phyloP scores from a whole-genome alignment of 2,113 vertebrate genomes.

The Isurus oxyrinchus region DNA sequence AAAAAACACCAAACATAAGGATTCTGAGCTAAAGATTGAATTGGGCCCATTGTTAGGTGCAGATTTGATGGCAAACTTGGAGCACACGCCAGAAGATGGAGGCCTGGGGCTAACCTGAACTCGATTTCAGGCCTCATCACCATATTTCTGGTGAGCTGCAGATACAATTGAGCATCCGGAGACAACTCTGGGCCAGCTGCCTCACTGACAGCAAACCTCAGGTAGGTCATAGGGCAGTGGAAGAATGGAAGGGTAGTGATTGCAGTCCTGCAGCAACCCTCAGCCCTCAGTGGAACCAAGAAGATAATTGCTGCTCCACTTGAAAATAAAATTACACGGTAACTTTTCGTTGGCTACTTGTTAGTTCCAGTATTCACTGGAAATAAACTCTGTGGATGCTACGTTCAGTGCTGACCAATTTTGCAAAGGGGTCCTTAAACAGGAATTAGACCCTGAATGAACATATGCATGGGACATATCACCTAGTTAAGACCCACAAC shows the following conservation, averaged over 20 bases:
- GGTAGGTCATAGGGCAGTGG: neutral
- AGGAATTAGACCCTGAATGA: neutral
- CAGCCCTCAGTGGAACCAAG: neutral
- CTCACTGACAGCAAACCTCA: neutral
- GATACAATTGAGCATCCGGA: neutral
- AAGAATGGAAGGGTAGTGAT: neutral
- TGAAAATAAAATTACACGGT: neutral
- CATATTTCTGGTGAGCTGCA: neutral
- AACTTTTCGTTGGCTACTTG: neutral
- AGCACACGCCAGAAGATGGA: neutral
- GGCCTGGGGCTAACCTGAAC: neutral
- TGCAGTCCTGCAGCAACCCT: neutral
- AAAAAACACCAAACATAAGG: neutral
- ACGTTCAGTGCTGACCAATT: neutral
- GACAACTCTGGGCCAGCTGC: neutral
- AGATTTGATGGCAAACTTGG: neutral
- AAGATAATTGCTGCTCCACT: neutral
- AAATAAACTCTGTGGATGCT: neutral
- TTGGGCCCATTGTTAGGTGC: neutral
- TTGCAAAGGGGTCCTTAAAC: neutral
- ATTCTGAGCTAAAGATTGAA: neutral
- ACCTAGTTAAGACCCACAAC: neutral
- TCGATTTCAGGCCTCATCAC: neutral
- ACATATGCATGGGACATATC: neutral
- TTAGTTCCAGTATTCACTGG: neutral